These are phyloP conservation scores for Dendrolimus houi DNA, from an alignment of 2,888 invertebrate genomes.

Conservation along the genomic window DNA sequence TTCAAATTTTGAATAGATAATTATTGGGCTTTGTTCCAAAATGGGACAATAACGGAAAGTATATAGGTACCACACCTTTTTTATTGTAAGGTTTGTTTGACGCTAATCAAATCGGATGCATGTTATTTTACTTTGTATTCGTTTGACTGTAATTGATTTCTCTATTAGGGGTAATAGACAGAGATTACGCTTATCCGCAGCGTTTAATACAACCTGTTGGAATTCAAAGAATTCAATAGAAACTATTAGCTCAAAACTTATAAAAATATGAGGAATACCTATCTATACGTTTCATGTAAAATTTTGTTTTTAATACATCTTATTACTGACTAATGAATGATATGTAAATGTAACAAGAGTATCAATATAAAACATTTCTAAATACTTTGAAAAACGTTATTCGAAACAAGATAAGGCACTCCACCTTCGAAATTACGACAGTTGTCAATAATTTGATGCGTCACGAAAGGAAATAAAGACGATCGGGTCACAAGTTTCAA, in stretches of 20 bases:
- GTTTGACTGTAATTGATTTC: conserved; percentile 15
- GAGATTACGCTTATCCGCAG: conserved; percentile 23
- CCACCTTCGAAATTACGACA: conserved; percentile 42
- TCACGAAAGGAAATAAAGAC: conserved; percentile 37
- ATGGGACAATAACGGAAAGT: conserved; percentile 1
- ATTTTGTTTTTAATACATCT: too few relatives aligned
- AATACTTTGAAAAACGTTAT: conserved; percentile 4
- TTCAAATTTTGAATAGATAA: conserved; percentile 2
- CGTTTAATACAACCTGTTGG: conserved; percentile 3
- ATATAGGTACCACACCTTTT: conserved; percentile 1
- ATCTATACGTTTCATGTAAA: too few relatives aligned
- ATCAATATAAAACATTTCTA: too few relatives aligned
- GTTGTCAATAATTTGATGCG: conserved; percentile 33
- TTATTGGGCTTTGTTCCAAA: neutral
- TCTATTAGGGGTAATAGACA: conserved; percentile 30
- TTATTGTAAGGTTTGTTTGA: conserved; percentile 9
- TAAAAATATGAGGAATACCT: too few relatives aligned
- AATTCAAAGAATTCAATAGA: too few relatives aligned
- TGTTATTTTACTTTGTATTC: conserved; percentile 8
- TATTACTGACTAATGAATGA: too few relatives aligned
- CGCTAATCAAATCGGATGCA: conserved; percentile 10
- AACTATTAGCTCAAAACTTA: too few relatives aligned
- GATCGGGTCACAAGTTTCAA: conserved; percentile 29
- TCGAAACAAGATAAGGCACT: conserved; percentile 41
- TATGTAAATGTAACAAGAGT: too few relatives aligned